Conservation (phyloP, 2,888 invertebrate species). For the Brachypterus glaber region DNA sequence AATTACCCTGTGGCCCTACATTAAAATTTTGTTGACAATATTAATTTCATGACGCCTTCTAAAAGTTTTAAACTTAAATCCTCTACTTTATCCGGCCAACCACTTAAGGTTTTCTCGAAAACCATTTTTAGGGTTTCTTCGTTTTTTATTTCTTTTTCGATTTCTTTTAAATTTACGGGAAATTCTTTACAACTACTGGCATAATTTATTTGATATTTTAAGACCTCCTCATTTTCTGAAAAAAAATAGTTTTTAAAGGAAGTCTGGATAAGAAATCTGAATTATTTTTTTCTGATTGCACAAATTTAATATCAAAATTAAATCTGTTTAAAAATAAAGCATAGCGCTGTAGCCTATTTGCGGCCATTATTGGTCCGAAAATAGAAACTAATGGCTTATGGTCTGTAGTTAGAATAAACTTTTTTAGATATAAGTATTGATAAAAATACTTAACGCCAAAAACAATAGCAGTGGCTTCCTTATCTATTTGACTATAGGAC, state of each 20-base stretch:
- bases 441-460: slow-evolving; percentile 9
- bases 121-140: too few species aligned
- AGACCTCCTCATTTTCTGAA: background rate
- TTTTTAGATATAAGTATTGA: slow-evolving; percentile 7
- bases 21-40: too few species aligned
- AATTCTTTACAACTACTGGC: too few species aligned
- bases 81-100: background rate
- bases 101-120: too few species aligned
- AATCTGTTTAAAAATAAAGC: background rate
- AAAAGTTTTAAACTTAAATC: background rate
- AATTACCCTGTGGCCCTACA: slow-evolving; percentile 1
- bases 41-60: too few species aligned
- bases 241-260: too few species aligned
- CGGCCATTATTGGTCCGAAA: slow-evolving; percentile 10
- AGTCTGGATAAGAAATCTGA: too few species aligned
- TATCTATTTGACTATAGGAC: slow-evolving; percentile 14
- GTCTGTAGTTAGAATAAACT: slow-evolving; percentile 14
- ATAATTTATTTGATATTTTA: too few species aligned
- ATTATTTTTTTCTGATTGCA: too few species aligned
- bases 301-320: background rate
- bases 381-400: slow-evolving; percentile 14
- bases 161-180: too few species aligned
- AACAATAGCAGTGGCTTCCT: slow-evolving; percentile 13
- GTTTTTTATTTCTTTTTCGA: too few species aligned
- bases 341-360: slow-evolving; percentile 7